Conservation (phyloP, 1,140 invertebrate species). For the Sminthurinus signatus region DNA sequence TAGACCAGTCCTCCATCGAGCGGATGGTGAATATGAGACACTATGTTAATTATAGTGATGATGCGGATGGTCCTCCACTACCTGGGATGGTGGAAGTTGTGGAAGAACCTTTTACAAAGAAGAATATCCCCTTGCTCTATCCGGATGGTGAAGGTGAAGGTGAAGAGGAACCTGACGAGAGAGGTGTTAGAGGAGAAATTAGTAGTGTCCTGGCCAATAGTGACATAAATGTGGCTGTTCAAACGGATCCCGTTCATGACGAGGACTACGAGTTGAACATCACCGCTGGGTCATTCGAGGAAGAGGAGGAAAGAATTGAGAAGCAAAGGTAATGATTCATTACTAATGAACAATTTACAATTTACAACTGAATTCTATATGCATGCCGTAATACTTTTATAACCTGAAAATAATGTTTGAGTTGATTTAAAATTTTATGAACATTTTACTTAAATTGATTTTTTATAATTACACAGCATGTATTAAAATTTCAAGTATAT, state of each 20-base stretch:
- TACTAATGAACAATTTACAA: too few species aligned
- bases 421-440: too few species aligned
- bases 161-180: not conserved
- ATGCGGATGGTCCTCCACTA: not conserved
- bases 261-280: slow-evolving; percentile 33
- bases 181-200: too few species aligned
- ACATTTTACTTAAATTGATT: too few species aligned
- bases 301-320: slow-evolving; percentile 28
- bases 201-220: slow-evolving; percentile 17
- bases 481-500: too few species aligned
- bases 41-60: slow-evolving; percentile 36
- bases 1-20: slow-evolving; percentile 34
- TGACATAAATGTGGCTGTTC: slow-evolving; percentile 36
- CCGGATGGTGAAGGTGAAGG: not conserved
- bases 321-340: slow-evolving; percentile 32
- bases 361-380: too few species aligned
- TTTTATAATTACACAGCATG: too few species aligned
- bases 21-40: slow-evolving; percentile 24
- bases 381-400: too few species aligned
- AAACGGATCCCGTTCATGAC: slow-evolving; percentile 37
- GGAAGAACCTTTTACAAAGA: slow-evolving; percentile 19
- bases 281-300: slow-evolving; percentile 22
- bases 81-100: not conserved
- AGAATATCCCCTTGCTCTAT: slow-evolving; percentile 27
- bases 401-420: too few species aligned